These are phyloP conservation scores for Enteromius anoplus DNA, from an alignment of 2,797 vertebrate species.

Conservation along the genomic window DNA sequence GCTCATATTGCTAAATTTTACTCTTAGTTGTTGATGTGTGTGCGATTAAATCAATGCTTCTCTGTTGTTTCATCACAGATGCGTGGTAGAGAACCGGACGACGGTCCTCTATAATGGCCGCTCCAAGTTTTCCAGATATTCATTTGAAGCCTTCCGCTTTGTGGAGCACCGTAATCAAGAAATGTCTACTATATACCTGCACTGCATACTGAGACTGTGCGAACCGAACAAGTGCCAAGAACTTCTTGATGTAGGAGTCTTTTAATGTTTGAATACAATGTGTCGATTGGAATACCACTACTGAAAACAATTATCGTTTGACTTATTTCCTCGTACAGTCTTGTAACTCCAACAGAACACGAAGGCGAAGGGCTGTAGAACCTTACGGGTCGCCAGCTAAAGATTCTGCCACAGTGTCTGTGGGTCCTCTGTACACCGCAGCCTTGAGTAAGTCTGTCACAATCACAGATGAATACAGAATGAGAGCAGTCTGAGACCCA, in stretches of 20 bases:
- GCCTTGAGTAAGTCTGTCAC: slow-evolving; percentile 45
- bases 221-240: slow-evolving; percentile 73
- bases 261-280: not conserved
- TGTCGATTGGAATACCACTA: not conserved
- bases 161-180: slow-evolving; percentile 71
- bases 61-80: slow-evolving; percentile 62
- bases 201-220: slow-evolving; percentile 82
- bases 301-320: not conserved
- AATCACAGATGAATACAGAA: slow-evolving; percentile 9
- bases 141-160: slow-evolving; percentile 82
- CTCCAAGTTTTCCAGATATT: slow-evolving; percentile 68
- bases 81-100: slow-evolving; percentile 62
- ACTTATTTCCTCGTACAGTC: slow-evolving; percentile 58
- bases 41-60: not conserved
- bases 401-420: slow-evolving; percentile 70
- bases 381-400: slow-evolving; percentile 64
- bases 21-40: not conserved
- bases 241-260: slow-evolving; percentile 68
- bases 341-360: slow-evolving; percentile 64
- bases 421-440: slow-evolving; percentile 73
- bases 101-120: slow-evolving; percentile 70
- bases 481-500: not conserved
- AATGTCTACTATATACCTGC: slow-evolving; percentile 77
- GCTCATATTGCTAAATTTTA: not conserved
- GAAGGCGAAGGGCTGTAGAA: slow-evolving; percentile 60